Conservation (phyloP, 2,797 vertebrate species). For the Epinephelus coioides region DNA sequence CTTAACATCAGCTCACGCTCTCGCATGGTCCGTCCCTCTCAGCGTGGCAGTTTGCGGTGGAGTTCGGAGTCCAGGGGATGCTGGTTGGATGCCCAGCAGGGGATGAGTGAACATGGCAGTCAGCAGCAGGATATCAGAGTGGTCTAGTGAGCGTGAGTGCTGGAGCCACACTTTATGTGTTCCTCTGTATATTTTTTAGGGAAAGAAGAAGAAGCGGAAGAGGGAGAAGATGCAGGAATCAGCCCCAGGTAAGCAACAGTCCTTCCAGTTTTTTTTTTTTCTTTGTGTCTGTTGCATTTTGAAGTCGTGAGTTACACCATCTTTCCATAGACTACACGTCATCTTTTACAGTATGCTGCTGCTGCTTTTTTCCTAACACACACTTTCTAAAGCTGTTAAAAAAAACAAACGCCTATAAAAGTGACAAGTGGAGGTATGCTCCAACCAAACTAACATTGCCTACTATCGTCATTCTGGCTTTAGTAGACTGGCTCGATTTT, state of each 20-base stretch:
- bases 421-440: neutral
- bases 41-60: slow-evolving; percentile 66
- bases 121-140: slow-evolving; percentile 83
- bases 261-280: neutral
- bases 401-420: slow-evolving; percentile 3
- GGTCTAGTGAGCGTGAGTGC: slow-evolving; percentile 88
- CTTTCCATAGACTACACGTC: slow-evolving; percentile 3
- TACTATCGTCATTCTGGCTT: slow-evolving; percentile 18
- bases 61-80: slow-evolving; percentile 74
- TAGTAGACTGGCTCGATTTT: slow-evolving; percentile 35
- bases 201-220: slow-evolving; percentile 99
- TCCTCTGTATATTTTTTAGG: slow-evolving; percentile 91
- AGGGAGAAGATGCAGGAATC: slow-evolving; percentile 99
- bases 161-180: slow-evolving; percentile 88
- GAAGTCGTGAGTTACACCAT: slow-evolving; percentile 37
- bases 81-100: slow-evolving; percentile 81
- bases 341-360: neutral
- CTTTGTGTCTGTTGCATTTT: slow-evolving; percentile 35
- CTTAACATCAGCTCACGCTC: slow-evolving; percentile 8
- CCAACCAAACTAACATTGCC: slow-evolving; percentile 15
- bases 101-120: slow-evolving; percentile 86
- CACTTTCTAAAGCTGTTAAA: slow-evolving; percentile 21
- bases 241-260: slow-evolving; percentile 88
- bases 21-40: slow-evolving; percentile 52
- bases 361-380: slow-evolving; percentile 13